phyloP scores from a whole-genome alignment of 2,888 invertebrate species.

The Orchestes rusci region DNA sequence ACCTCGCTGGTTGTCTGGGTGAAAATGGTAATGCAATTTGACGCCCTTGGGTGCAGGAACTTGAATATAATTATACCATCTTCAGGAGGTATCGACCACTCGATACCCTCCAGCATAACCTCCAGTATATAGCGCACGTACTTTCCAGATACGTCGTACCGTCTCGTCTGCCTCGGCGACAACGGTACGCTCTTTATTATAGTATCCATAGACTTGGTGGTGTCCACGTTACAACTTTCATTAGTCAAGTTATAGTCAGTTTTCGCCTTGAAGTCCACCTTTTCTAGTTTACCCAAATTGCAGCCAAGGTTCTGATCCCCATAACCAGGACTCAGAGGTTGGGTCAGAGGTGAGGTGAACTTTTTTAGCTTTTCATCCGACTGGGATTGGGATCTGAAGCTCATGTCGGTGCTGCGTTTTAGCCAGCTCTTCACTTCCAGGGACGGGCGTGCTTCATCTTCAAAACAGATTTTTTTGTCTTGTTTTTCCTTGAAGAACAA shows the following conservation, averaged over 20 bases:
- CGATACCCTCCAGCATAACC: conserved; percentile 33
- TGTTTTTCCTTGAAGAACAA: conserved; percentile 34
- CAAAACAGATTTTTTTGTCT: conserved; percentile 32
- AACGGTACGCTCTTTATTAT: conserved; percentile 26
- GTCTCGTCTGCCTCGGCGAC: conserved; percentile 19
- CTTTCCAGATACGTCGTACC: conserved; percentile 16
- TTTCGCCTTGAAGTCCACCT: conserved; percentile 18
- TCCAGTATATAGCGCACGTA: conserved; percentile 35
- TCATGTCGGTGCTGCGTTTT: conserved; percentile 21
- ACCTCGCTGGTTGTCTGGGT: conserved; percentile 30
- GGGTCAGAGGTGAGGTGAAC: too few relatives aligned
- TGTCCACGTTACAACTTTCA: conserved; percentile 7
- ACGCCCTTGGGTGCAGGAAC: conserved; percentile 38
- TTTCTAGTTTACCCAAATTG: conserved; percentile 21
- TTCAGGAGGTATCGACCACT: conserved; percentile 29
- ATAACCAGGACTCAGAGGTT: too few relatives aligned
- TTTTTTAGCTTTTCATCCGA: too few relatives aligned
- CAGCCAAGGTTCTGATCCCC: conserved; percentile 20
- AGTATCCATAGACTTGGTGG: conserved; percentile 29
- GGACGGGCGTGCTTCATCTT: conserved; percentile 31
- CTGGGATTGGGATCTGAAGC: too few relatives aligned
- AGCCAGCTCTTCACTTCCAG: conserved; percentile 34
- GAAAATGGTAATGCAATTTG: conserved; percentile 31
- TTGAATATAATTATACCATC: conserved; percentile 32
- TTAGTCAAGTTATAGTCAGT: conserved; percentile 14